These are phyloP conservation scores for Plutella xylostella DNA, from an alignment of 2,888 invertebrate genomes.

Conservation along the genomic window DNA sequence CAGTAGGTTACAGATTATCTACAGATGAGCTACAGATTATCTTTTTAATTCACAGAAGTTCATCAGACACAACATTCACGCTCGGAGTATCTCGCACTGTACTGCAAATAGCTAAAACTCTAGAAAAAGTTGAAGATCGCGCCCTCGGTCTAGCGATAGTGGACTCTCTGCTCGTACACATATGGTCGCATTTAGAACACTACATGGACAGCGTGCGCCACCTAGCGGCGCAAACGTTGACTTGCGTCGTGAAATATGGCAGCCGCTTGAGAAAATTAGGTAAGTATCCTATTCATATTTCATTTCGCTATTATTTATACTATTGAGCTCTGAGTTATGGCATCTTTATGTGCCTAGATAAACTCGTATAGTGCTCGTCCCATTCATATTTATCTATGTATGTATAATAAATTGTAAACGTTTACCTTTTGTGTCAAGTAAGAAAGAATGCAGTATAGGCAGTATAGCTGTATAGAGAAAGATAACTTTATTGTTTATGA, in stretches of 20 bases:
- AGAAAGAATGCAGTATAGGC: too few relatives aligned
- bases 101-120: conserved; percentile 32
- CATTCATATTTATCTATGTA: too few relatives aligned
- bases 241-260: conserved; percentile 33
- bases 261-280: conserved; percentile 32
- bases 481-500: too few relatives aligned
- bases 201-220: conserved; percentile 75
- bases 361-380: too few relatives aligned
- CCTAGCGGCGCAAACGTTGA: conserved; percentile 59
- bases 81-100: conserved; percentile 38
- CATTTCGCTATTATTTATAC: neutral
- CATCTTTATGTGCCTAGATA: neutral
- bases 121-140: conserved; percentile 16
- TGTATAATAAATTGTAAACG: too few relatives aligned
- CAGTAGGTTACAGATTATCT: too few relatives aligned
- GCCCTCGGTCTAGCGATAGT: conserved; percentile 22
- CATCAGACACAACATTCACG: conserved; percentile 39
- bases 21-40: too few relatives aligned
- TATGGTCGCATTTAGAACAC: conserved; percentile 73
- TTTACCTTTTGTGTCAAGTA: too few relatives aligned
- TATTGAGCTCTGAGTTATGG: neutral
- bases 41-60: conserved; percentile 26
- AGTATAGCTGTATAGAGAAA: too few relatives aligned
- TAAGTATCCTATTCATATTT: conserved; percentile 20
- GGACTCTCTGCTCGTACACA: conserved; percentile 38